phyloP scores from a whole-genome alignment of 2,113 vertebrate species.

The Pygoscelis antarcticus region DNA sequence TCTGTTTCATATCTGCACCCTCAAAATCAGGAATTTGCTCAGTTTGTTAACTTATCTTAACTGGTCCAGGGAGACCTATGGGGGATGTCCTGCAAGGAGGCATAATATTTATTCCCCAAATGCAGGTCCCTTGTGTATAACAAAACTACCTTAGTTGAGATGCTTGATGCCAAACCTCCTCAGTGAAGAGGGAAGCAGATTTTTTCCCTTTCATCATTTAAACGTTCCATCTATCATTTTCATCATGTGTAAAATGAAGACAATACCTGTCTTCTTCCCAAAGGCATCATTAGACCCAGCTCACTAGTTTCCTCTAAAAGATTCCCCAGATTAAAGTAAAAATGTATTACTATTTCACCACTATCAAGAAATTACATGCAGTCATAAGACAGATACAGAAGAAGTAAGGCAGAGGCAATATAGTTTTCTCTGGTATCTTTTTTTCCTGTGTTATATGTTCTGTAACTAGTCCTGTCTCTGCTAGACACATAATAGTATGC shows the following conservation, averaged over 20 bases:
- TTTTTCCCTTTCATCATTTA: neutral
- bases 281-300: neutral
- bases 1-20: accelerated
- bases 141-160: neutral
- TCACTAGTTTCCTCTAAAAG: neutral
- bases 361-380: neutral
- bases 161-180: neutral
- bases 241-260: neutral
- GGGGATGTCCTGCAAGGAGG: neutral
- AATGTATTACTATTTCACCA: neutral
- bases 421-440: neutral
- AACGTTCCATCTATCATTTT: neutral
- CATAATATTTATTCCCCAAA: neutral
- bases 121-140: neutral
- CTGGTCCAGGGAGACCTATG: neutral
- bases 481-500: neutral
- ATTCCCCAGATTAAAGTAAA: neutral
- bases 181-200: neutral
- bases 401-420: neutral
- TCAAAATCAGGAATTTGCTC: neutral
- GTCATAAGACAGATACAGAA: neutral
- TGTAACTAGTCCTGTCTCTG: neutral
- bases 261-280: neutral
- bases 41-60: neutral
- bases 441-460: neutral